Base-by-base conservation (phyloP, 1,140 invertebrate species). In the Caenorhabditis brenneri region DNA sequence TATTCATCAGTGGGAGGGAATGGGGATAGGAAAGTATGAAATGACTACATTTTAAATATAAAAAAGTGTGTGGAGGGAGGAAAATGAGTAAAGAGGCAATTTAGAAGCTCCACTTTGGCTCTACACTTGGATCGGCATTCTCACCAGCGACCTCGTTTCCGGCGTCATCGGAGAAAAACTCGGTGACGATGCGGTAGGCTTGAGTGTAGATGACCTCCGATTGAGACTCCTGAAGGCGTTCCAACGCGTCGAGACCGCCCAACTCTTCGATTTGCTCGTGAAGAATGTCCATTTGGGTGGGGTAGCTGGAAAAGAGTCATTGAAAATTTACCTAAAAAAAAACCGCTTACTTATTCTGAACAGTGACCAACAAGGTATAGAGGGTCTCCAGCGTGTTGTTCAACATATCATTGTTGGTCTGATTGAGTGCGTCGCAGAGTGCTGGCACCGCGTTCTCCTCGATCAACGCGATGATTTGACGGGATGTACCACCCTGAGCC, bases 181-280 rank as follows among this genome's bases (percentile, higher is more conserved):
- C 24, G 10, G 42, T 36, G 39, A 85, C 42, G 31, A 85, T 69
- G 10, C 46, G 39, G 39, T 74, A 85, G 27, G 84, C 80, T 19
- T 46, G 36, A 6, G 55, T n/a, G 48, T 85, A 85, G 24, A 85
- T 74, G 51, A 46, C n/a, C 48, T 86, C 85, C 6, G 79, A 82
- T 24, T 74, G 79, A 33, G 19, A 48, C 27, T 86, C 80, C 53
- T 86, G 81, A 29, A 83, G 53, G 89, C 92, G 92, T 90, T 93
- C 93, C 22, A 94, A 93, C 88, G 93, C 92, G 88, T 94, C 93
- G 16, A 94, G 90, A 89, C 93, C 98, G 89, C 97, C 97, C 91
- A 97, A 97, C 58, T 97, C 92, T 46, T 86, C 93, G 90, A 95
- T 95, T 65, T 95, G 96, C 91, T 97, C 96, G 24, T 98, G 92